Evolutionary conservation across 2,888 invertebrate genomes (phyloP), one percentile per base, ranked within the genome.

Genomic region (Troides aeacus): DNA sequence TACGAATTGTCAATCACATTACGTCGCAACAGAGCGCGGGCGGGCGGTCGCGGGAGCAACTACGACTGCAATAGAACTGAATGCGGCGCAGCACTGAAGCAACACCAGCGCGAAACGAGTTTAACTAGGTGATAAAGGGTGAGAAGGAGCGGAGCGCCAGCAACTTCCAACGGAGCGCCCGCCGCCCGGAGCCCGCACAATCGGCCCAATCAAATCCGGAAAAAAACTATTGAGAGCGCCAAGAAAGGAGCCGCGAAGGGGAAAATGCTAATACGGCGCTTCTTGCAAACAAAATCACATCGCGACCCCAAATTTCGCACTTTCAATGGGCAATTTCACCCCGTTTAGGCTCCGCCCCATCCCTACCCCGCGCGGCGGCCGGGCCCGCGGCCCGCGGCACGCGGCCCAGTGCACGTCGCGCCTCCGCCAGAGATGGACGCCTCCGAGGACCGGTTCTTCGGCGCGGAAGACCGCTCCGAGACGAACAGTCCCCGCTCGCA

Each of bases 221-320:
- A 87, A 87, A 30, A 30, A 30, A 30, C 30, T 30, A 30, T 30
- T 30, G 30, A 30, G 30, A 30, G 30, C 74, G 73, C 74, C 74
- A 72, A 73, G 77, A 79, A 81, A 84, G 87, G 87, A 83, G 84
- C 84, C 84, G 84, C 84, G 83, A 75, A 81, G 86, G 87, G 88
- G 88, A 86, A 84, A 89, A 89, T 90, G 91, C 88, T 90, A 91
- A 91, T 90, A 85, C 84, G 84, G 86, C 85, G 87, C 87, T 88
- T 86, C 87, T 87, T 83, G 84, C 87, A 88, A 90, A 90, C 89
- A 86, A 90, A 91, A 90, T 90, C 91, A 89, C 89, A 88, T 86
- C 88, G 88, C 88, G 87, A 87, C 89, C 89, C 90, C 90, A 87
- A 90, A 90, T 86, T 90, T 90, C 89, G 89, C 90, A 90, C 90